Percentiles rank a stretch among this genome's conserved stretches.
phyloP scores from a whole-genome alignment of 2,113 vertebrate species.

The human region DNA sequence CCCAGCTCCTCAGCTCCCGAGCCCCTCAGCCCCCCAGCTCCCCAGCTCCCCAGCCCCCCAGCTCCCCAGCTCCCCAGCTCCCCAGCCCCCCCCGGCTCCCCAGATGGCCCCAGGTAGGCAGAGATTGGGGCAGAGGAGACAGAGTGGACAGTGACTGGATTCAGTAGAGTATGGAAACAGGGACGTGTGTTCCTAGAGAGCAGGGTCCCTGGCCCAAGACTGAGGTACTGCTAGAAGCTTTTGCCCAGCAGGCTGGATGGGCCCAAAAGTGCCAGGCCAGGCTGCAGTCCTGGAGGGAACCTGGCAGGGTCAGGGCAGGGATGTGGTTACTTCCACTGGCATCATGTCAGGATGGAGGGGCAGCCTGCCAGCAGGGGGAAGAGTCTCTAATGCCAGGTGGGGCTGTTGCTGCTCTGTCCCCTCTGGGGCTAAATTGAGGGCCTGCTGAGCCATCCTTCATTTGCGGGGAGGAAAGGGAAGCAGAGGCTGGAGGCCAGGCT shows the following conservation, averaged over 20 bases:
- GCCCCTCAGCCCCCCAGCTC: too few species aligned
- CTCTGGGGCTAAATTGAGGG: neutral
- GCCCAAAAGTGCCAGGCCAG: neutral
- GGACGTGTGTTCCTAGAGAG: neutral
- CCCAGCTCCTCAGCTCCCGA: too few species aligned
- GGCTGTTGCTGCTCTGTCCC: accelerated
- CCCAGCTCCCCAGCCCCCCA: too few species aligned
- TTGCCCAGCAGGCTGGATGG: neutral
- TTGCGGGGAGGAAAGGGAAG: neutral
- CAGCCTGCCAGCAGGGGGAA: neutral
- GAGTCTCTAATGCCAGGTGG: neutral
- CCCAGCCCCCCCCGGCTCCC: neutral
- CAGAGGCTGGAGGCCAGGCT: neutral
- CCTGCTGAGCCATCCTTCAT: neutral
- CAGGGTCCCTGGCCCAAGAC: neutral
- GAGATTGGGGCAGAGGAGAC: neutral
- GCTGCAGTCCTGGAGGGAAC: neutral
- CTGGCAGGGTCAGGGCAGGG: accelerated
- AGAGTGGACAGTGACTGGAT: neutral
- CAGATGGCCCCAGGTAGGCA: too few species aligned
- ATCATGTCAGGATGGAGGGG: neutral
- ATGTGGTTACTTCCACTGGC: neutral
- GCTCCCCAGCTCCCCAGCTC: neutral
- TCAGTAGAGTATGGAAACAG: neutral
- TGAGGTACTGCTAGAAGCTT: neutral